Evolutionary conservation across 2,888 invertebrate species (phyloP), one percentile per base, ranked within the genome.

Genomic region (Melieria picta): DNA sequence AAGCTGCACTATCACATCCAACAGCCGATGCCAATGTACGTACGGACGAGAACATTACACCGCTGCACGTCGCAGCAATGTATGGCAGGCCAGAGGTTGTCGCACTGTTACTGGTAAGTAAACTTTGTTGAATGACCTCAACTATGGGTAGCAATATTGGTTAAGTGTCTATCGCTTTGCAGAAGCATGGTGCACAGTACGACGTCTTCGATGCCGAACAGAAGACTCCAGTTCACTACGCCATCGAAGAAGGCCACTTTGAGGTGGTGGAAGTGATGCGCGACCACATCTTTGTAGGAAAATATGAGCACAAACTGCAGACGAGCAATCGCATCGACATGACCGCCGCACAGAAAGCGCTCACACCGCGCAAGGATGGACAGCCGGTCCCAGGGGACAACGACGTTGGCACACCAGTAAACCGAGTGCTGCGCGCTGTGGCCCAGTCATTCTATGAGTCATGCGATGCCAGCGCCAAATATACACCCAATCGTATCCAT

Each of bases 31-130:
- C 94, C 3, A 94, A 95, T 85, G 88, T 92, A 69, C 87, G 71
- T 77, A 93, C 93, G 64, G 90, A 90, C 56, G 95, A 95, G 79
- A 93, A 93, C 10, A 89, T 94, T 81, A 95, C 96, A 0, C 95
- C 96, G 0, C 89, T 96, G n/a, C 96, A 96, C 83, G 91, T 96
- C 66, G 94, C 96, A 1, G 93, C 95, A 11, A 93, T 93, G 79
- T 94, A 95, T 92, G 95, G 94, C 5, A 88, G 93, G 52, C 81
- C 88, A 46, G 90, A 90, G 68, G 90, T 94, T 74, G 86, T 96
- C 16, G 89, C 91, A 78, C 87, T 94, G 57, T 88, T 97, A 0
- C 85, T 97, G 74, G 82, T 82, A 72, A 73, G 30, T 30, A 30
- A 30, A 30, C 30, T 2, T 30, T 30, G 30, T 30, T 30, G 30